Evolutionary conservation across 2,797 vertebrate genomes (phyloP), one percentile per base, ranked within the genome.

Genomic region (Mormyrus hasselquistii): DNA sequence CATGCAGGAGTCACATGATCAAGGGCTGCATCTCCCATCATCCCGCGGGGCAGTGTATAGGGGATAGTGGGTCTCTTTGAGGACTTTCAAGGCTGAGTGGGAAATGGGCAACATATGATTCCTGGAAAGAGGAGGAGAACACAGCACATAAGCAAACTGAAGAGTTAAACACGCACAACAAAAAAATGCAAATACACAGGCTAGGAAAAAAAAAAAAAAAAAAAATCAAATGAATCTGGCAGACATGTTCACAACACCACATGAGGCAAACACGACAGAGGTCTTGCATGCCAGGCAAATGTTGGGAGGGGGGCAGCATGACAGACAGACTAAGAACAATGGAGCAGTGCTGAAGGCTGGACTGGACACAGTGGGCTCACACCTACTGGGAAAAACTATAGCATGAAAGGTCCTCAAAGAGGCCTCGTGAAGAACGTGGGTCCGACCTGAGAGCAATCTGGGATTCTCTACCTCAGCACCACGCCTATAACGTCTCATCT

Each of bases 41-140:
- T 97, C 97, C 97, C 96, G 96, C 97, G 96, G 96, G 97, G 96
- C 96, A 99, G 97, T 97, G 97, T 94, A 96, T 97, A 97, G 97
- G 98, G 98, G 97, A 98, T 98, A 99, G 98, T 99, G 98, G 98
- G 98, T 99, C 98, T 99, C 98, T 99, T 99, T 99, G 98, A 99
- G 98, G 98, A 98, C 98, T 99, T 99, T 99, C 98, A 99, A 98
- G 98, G 98, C 97, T 97, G 97, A 97, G 98, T 97, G 98, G 98
- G 97, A 98, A 97, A 97, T 99, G 98, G 98, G 98, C 98, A 99
- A 99, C 97, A 99, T 98, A 99, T 99, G 98, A 97, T 97, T 99
- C 98, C 98, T 99, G 98, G 98, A 99, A 98, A 99, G 98, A 99
- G 98, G 98, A 99, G 98, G 97, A 99, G 98, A 99, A 98, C 95